Evolutionary conservation across 2,113 vertebrate species (phyloP).

Genomic region (Diadophis punctatus): DNA sequence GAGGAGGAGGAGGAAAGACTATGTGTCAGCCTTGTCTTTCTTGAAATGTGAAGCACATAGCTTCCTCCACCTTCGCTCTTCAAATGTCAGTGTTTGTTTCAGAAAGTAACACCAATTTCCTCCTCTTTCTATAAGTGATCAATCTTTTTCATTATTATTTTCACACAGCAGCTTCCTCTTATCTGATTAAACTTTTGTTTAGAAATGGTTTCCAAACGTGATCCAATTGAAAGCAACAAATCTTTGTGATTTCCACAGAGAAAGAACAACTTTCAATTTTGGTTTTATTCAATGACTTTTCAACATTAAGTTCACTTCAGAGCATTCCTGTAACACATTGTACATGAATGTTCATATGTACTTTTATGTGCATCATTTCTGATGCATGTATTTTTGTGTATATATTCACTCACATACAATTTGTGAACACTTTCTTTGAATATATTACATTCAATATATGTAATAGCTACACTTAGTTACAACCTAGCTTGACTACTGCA

Average conservation of each 20-base stretch:
- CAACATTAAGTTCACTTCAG: not conserved
- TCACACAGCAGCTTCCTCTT: not conserved
- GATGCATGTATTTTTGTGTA: not conserved
- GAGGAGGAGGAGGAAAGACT: not conserved
- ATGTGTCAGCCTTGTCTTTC: not conserved
- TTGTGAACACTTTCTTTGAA: not conserved
- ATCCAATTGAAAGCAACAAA: not conserved
- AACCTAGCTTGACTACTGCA: not conserved
- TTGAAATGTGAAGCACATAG: not conserved
- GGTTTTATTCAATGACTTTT: not conserved
- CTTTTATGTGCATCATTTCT: not conserved
- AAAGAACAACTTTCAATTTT: not conserved
- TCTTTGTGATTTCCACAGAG: not conserved
- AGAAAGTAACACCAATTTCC: not conserved
- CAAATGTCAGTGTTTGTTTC: not conserved
- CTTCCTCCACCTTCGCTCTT: not conserved
- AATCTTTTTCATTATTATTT: not conserved
- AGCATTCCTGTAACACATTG: not conserved
- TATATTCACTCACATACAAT: not conserved
- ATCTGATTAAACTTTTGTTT: not conserved
- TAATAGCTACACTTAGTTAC: not conserved
- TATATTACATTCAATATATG: not conserved
- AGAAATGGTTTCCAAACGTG: not conserved
- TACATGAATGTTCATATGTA: not conserved
- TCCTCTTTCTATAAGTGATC: not conserved